phyloP scores from a whole-genome alignment of 2,888 invertebrate genomes.

The Pammene aurita region DNA sequence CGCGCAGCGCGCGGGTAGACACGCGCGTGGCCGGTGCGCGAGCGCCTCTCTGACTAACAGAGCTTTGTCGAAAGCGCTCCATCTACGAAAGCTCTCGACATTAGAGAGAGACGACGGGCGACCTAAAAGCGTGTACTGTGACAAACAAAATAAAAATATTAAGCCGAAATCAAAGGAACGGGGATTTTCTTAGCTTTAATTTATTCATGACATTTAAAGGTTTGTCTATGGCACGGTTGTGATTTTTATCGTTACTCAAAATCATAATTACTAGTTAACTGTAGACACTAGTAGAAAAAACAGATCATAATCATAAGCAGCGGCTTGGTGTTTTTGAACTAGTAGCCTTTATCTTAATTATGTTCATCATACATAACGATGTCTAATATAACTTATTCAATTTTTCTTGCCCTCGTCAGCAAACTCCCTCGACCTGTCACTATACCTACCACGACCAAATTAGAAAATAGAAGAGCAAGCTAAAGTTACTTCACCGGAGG shows the following conservation, averaged over 20 bases:
- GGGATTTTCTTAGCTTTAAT: conserved; percentile 29
- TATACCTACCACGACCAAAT: conserved; percentile 34
- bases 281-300: too few relatives aligned
- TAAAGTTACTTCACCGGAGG: background rate
- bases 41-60: conserved; percentile 73
- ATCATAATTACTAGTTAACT: background rate
- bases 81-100: conserved; percentile 65
- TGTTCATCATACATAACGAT: too few relatives aligned
- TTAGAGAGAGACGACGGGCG: conserved; percentile 64
- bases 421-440: conserved; percentile 68
- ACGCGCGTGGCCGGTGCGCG: conserved; percentile 73
- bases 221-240: conserved; percentile 1
- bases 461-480: background rate
- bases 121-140: conserved; percentile 59
- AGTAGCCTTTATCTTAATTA: too few relatives aligned
- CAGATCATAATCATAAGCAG: background rate
- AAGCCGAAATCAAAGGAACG: conserved; percentile 49
- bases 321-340: background rate
- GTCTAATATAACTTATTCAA: background rate
- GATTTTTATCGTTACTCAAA: background rate
- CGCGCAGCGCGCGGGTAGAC: conserved; percentile 43
- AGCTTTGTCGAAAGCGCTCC: conserved; percentile 66
- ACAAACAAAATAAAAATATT: conserved; percentile 60
- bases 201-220: conserved; percentile 21
- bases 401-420: conserved; percentile 16